Evolutionary conservation across 2,113 vertebrate species (phyloP), one percentile per base, ranked within the genome.

Genomic region (Macroglossus sobrinus): DNA sequence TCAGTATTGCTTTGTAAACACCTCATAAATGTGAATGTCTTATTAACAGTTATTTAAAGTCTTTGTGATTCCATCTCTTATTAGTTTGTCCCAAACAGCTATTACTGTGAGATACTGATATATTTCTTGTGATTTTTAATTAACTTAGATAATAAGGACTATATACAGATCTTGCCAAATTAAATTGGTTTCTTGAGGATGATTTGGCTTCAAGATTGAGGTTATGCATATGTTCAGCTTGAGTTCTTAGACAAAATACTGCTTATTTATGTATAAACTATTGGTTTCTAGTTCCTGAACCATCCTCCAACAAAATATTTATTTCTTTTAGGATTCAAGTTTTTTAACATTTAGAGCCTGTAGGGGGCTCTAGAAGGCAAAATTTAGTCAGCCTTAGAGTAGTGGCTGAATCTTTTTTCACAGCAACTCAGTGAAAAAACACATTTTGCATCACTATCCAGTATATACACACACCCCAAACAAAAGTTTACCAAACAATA

Each of bases 351-450:
- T 75, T 78, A 68, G 30, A 96, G 15, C 94, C 97, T 97, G 93
- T 94, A 98, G 97, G 45, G 97, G 97, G 97, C 97, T 94, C 97
- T 93, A 96, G 64, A 93, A 92, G 95, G 78, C 79, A 96, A 92
- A 81, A 21, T 89, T 94, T 96, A 84, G 24, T 55, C 6, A 0
- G 35, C 40, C 28, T 63, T 86, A 38, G 18, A 89, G 38, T 30
- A 68, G 43, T 78, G 55, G 57, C 75, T 55, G 33, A 55, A 16
- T 69, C 24, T 61, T 75, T 82, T 55, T 85, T 91, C 5, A 69
- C 30, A 86, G 80, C 71, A 61, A 24, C 10, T 82, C 55, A 72
- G 21, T 74, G 66, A 71, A 76, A 76, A 91, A 71, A 43, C 15
- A 43, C 30, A 7, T 76, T 81, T 38, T 85, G 21, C 10, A 10